These are phyloP conservation scores for Oreochromis grahami DNA, from an alignment of 2,797 vertebrate species.

Conservation along the genomic window DNA sequence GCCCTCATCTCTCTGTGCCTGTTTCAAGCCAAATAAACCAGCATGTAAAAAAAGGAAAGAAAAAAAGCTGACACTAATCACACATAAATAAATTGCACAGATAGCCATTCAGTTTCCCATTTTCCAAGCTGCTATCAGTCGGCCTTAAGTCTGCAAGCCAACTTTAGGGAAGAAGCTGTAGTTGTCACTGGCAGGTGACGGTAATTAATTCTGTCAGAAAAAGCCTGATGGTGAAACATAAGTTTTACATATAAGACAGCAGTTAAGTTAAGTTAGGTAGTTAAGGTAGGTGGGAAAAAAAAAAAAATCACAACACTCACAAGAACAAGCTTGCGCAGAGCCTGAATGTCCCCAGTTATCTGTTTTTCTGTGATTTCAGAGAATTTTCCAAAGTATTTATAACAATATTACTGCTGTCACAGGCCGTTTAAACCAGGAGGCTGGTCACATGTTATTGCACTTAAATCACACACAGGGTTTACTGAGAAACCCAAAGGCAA, in stretches of 20 bases:
- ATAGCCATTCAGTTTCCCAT: constrained; percentile 52
- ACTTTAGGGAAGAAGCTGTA: neutral
- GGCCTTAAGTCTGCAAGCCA: neutral
- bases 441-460: neutral
- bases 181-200: neutral
- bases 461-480: neutral
- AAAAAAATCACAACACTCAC: neutral
- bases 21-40: constrained; percentile 71
- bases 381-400: neutral
- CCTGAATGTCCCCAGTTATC: neutral
- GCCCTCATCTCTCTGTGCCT: constrained; percentile 47
- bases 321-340: neutral
- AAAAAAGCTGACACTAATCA: constrained; percentile 68
- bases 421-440: neutral
- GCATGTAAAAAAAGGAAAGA: constrained; percentile 1
- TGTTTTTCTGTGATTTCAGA: neutral
- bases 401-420: neutral
- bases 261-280: neutral
- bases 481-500: neutral
- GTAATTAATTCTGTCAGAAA: neutral
- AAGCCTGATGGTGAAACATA: neutral
- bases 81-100: constrained; percentile 59
- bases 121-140: constrained; percentile 2
- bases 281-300: neutral
- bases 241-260: neutral